A percentile compares a stretch with the other conserved stretches of the same genome.
These are phyloP conservation scores for Eubucco bourcierii DNA, from an alignment of 2,113 vertebrate species.

Conservation along the genomic window DNA sequence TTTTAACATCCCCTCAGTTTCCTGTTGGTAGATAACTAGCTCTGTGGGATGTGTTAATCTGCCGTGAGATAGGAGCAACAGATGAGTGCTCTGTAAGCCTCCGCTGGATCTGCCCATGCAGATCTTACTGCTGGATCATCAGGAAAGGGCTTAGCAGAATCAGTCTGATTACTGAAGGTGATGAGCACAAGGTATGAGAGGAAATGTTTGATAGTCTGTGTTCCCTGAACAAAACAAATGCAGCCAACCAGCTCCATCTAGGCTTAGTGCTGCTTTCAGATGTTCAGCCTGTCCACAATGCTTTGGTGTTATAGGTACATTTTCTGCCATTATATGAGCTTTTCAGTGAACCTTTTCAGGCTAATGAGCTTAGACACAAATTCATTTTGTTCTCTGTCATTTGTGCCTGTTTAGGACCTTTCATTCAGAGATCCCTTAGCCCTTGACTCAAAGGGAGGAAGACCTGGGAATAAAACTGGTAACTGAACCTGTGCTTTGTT, in stretches of 20 bases:
- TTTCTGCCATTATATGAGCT: not conserved
- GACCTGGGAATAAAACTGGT: not conserved
- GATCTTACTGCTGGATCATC: not conserved
- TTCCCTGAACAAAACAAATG: not conserved
- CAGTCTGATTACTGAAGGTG: not conserved
- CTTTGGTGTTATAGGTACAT: not conserved
- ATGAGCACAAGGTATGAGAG: not conserved
- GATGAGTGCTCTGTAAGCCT: not conserved
- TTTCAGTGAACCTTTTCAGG: not conserved
- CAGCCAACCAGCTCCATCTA: not conserved
- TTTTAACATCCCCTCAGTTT: not conserved
- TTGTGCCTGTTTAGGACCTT: not conserved
- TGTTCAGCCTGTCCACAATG: not conserved
- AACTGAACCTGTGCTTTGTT: not conserved
- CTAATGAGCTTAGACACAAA: not conserved
- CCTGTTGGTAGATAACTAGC: not conserved
- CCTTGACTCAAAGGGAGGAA: not conserved
- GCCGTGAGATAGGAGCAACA: not conserved
- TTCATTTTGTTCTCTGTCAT: not conserved
- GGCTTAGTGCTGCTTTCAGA: not conserved
- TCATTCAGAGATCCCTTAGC: not conserved
- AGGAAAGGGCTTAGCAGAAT: not conserved
- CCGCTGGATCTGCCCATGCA: not conserved
- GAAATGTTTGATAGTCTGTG: not conserved
- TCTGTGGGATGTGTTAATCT: not conserved